Base-by-base conservation (phyloP, 2,888 invertebrate genomes). In the Eretmocerus hayati region DNA sequence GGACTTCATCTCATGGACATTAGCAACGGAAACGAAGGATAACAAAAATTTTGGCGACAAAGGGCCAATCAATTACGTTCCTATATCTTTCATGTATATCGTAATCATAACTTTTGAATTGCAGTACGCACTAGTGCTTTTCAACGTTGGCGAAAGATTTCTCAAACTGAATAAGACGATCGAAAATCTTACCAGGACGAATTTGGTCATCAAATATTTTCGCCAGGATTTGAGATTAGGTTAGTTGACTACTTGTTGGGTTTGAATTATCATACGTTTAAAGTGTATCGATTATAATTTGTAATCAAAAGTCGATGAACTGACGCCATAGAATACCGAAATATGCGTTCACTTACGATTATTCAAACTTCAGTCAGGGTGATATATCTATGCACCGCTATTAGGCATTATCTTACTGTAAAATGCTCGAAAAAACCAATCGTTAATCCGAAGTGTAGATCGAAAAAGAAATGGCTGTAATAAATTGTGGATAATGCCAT, bases 11-110 rank as follows among this genome's bases (percentile, higher is more conserved):
- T 63, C 66, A 55, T 57, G 57, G 55, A 39, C 38, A 16, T 6
- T 47, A 2, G 44, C 49, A 0, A 31, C 50, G 0, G 6, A 2
- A 4, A 21, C 2, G 9, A 50, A 52, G n/a, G 46, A 42, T 2
- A 21, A 30, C 2, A 15, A 35, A 9, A n/a, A 4, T 2, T 38
- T 32, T 26, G 18, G 38, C 11, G 63, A 63, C 45, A 66, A 67
- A 50, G 70, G 69, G 13, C 62, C 70, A 1, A 59, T 68, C 6
- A 80, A 81, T 63, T 82, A 81, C 63, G 59, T 75, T 1, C 76
- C 77, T 0, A 75, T 81, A 59, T 82, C 81, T 58, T 59, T 78
- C 4, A 73, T 81, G 57, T 81, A 81, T 72, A 72, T 75, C 53
- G 74, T 80, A 32, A 76, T 80, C 39, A 69, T 80, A 58, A 74